A percentile compares a stretch with the other conserved stretches of the same genome.
Evolutionary conservation across 2,113 vertebrate genomes (phyloP).

Genomic region (Myotis yumanensis): DNA sequence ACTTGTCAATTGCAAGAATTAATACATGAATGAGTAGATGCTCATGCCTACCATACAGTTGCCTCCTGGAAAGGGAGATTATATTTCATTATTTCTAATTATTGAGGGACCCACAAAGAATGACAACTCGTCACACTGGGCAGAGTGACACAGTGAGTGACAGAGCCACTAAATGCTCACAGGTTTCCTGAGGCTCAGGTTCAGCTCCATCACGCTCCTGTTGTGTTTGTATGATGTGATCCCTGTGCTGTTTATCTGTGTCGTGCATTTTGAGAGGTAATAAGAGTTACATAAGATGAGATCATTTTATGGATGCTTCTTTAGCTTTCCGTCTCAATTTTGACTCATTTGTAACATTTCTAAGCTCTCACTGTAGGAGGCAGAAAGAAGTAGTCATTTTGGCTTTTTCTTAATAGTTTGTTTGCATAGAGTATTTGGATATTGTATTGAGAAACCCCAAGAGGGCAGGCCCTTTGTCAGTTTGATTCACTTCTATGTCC

Average conservation of each 20-base stretch:
- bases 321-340: background rate
- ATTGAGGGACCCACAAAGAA: background rate
- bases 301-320: background rate
- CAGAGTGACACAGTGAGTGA: background rate
- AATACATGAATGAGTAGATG: background rate
- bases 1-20: background rate
- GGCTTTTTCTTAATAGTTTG: background rate
- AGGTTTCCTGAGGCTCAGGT: background rate
- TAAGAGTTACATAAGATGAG: background rate
- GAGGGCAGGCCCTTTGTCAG: background rate
- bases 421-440: background rate
- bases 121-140: background rate
- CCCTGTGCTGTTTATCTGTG: background rate
- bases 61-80: background rate
- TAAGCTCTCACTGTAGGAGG: background rate
- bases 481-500: background rate
- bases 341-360: slow-evolving; percentile 13
- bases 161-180: background rate
- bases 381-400: background rate
- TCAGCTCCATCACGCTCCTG: background rate
- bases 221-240: background rate
- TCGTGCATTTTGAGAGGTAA: background rate
- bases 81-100: background rate
- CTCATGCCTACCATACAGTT: background rate
- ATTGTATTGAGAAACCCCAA: background rate